A percentile compares a stretch with the other conserved stretches of the same genome.
Conservation (phyloP, 2,888 invertebrate species). For the Vandiemenella viatica region DNA sequence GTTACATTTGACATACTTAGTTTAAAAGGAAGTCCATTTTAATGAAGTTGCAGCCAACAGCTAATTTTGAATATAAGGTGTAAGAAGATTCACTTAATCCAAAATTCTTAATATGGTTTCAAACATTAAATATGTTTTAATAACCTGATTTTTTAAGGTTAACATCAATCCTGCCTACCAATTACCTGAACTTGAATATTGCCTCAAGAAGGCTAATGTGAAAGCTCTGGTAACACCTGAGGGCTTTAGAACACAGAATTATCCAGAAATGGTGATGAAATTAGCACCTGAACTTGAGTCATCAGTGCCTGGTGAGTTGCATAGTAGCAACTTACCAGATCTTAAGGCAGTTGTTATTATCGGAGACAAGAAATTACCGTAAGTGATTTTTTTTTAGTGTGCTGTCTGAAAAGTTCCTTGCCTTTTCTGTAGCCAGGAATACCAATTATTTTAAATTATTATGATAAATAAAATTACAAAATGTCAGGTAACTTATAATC, state of each 20-base stretch:
- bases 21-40: too few species aligned
- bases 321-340: conserved; percentile 31
- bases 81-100: too few species aligned
- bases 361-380: conserved; percentile 35
- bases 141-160: conserved; percentile 34
- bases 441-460: too few species aligned
- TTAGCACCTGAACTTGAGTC: conserved; percentile 41
- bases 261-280: conserved; percentile 43
- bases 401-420: too few species aligned
- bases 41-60: too few species aligned
- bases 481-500: too few species aligned
- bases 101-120: too few species aligned
- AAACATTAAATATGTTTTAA: not conserved
- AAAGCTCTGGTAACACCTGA: conserved; percentile 50
- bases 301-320: conserved; percentile 29
- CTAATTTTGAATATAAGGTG: too few species aligned
- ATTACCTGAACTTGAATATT: conserved; percentile 51
- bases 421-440: too few species aligned
- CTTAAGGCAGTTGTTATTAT: conserved; percentile 42
- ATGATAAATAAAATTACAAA: too few species aligned
- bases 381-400: too few species aligned
- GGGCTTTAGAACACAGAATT: conserved; percentile 46
- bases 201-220: conserved; percentile 51
- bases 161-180: conserved; percentile 64
- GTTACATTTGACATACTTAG: too few species aligned